These are phyloP conservation scores for Paramisgurnus dabryanus DNA, from an alignment of 2,113 vertebrate genomes.

Conservation along the genomic window DNA sequence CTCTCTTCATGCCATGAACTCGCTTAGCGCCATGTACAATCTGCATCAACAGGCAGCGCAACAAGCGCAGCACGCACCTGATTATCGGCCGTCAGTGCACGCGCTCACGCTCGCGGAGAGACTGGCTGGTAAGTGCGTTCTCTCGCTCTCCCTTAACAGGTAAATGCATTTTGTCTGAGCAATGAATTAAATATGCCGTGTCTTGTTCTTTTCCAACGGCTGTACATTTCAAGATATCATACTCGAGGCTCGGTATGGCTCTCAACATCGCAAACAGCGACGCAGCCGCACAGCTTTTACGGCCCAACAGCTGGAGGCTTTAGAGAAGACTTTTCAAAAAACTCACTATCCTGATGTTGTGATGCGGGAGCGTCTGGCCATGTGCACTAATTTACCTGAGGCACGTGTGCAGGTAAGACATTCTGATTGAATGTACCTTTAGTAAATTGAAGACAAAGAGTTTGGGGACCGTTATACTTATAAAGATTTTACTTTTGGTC, in stretches of 20 bases:
- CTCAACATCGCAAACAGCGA: slow-evolving; percentile 97
- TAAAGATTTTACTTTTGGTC: neutral
- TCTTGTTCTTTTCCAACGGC: slow-evolving; percentile 91
- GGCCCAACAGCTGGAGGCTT: slow-evolving; percentile 92
- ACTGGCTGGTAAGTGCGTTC: slow-evolving; percentile 91
- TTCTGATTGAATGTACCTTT: no score
- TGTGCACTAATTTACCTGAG: slow-evolving; percentile 97
- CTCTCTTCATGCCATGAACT: slow-evolving; percentile 97
- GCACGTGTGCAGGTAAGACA: slow-evolving; percentile 91
- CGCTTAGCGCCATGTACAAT: slow-evolving; percentile 98
- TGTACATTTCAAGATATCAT: slow-evolving; percentile 99
- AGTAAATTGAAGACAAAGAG: neutral
- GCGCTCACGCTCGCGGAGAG: slow-evolving; percentile 96
- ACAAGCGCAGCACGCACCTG: slow-evolving; percentile 92
- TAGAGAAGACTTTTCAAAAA: slow-evolving; percentile 99
- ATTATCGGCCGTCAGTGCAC: slow-evolving; percentile 95
- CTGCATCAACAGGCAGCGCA: slow-evolving; percentile 98
- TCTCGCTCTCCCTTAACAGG: neutral
- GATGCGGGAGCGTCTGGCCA: slow-evolving; percentile 95
- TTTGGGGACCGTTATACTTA: neutral
- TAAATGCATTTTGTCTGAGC: slow-evolving; percentile 23
- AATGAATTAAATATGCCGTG: slow-evolving; percentile 90
- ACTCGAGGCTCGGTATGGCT: slow-evolving; percentile 98
- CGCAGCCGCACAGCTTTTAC: slow-evolving; percentile 96
- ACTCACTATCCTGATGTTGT: slow-evolving; percentile 98